Evolutionary conservation across 2,888 invertebrate genomes (phyloP), one percentile per base, ranked within the genome.

Genomic region (Sphaeridia pumilis): DNA sequence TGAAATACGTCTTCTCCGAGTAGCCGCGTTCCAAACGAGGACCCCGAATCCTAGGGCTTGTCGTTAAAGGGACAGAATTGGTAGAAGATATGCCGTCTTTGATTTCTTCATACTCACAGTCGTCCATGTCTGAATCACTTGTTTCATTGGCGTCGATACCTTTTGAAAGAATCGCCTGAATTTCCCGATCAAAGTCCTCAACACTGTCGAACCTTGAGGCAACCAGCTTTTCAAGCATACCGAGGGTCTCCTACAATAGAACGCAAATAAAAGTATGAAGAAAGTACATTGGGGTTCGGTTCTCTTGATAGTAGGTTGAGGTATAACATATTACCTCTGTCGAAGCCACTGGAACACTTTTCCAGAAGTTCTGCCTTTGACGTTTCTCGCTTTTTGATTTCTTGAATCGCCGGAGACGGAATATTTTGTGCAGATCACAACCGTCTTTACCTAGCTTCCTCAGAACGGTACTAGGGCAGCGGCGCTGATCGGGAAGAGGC

Each of bases 91-190:
- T 5, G 17, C 21, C 46, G 5, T 46, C 46, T 3, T 43, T 25
- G 22, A 12, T 17, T 5, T 46, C 34, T 10, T 46, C 46, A 5
- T 28, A 20, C 34, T 46, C 28, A 34, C 26, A 20, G 14, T 46
- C 46, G n/a, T 31, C 20, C 7, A 38, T 38, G 34, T 46, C 46
- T 20, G 20, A 27, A 7, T 46, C 46, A 20, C 7, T 10, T 5
- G 49, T 42, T n/a, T 49, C 49, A 2, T 28, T 31, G 25, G 43
- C 24, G 24, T 49, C 49, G 2, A 49, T 22, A 4, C 49, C 49
- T 22, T 43, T 49, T 10, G 21, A 4, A 22, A 17, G 21, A n/a
- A 49, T 17, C 21, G 28, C 17, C 1, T 49, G 21, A 22, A 49
- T 34, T 5, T 41, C 41, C 2, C 21, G 14, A 43, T 49, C 49